A percentile compares a stretch with the other conserved stretches of the same genome.
Evolutionary conservation across 2,113 vertebrate genomes (phyloP).

Genomic region (Clupea harengus): DNA sequence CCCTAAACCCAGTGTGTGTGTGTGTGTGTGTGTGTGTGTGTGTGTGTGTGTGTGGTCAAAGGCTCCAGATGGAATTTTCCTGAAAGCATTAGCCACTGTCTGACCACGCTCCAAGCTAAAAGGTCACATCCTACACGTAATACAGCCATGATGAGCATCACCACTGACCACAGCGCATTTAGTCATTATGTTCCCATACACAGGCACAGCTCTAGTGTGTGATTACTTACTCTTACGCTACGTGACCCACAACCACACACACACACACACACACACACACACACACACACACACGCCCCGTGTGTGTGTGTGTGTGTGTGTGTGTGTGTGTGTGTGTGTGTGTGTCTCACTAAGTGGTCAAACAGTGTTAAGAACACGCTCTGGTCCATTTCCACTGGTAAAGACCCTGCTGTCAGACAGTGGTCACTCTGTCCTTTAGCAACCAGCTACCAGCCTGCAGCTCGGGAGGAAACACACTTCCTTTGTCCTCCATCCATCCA

Average conservation of each 20-base stretch:
- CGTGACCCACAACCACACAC: background rate
- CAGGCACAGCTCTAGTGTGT: background rate
- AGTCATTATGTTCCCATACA: background rate
- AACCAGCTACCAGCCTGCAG: background rate
- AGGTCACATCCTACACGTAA: background rate
- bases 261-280: background rate
- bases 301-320: too few relatives aligned
- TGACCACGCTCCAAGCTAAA: background rate
- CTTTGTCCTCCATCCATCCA: too few relatives aligned
- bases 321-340: too few relatives aligned
- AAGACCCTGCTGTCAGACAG: constrained; percentile 60
- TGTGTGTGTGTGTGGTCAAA: background rate
- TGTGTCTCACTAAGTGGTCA: constrained; percentile 50
- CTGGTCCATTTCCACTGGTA: constrained; percentile 72
- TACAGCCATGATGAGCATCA: background rate
- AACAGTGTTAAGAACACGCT: constrained; percentile 46
- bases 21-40: constrained; percentile 3
- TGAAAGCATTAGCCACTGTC: background rate
- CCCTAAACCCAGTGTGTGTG: background rate
- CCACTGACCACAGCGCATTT: background rate
- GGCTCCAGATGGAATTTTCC: background rate
- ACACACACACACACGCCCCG: background rate
- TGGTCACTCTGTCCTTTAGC: constrained; percentile 65
- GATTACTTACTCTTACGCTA: constrained; percentile 1
- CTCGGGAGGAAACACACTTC: background rate